A percentile compares a stretch with the other conserved stretches of the same genome.
Evolutionary conservation across 2,888 invertebrate genomes (phyloP).

Genomic region (Drosophila heteroneura): DNA sequence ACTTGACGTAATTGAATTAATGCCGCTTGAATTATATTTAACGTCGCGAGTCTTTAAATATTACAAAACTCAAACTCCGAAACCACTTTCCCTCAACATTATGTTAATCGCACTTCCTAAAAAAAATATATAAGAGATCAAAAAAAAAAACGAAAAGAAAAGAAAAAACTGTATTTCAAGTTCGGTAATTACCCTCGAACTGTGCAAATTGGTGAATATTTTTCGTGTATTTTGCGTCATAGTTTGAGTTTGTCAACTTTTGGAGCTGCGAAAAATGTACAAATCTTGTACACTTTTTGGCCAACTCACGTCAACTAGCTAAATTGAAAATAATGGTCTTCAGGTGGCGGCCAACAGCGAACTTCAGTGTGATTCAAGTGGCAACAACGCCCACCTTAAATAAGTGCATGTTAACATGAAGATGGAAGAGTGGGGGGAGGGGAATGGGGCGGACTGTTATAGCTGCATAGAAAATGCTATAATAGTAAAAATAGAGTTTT

Average conservation of each 20-base stretch:
- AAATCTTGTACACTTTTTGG: constrained; percentile 15
- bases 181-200: constrained; percentile 46
- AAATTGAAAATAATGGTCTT: constrained; percentile 38
- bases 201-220: constrained; percentile 42
- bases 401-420: background rate
- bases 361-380: constrained; percentile 34
- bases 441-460: background rate
- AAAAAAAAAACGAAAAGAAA: background rate
- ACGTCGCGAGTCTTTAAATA: background rate
- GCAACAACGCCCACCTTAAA: constrained; percentile 46
- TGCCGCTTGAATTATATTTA: constrained; percentile 6
- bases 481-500: constrained; percentile 38
- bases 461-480: constrained; percentile 43
- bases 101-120: constrained; percentile 52
- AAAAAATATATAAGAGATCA: constrained; percentile 27
- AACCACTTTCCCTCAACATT: constrained; percentile 42
- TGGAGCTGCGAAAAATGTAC: constrained; percentile 7
- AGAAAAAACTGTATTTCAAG: constrained; percentile 28
- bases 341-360: constrained; percentile 27
- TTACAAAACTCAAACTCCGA: constrained; percentile 7
- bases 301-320: constrained; percentile 30
- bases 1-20: constrained; percentile 28
- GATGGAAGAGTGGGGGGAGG: background rate
- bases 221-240: constrained; percentile 54
- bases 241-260: constrained; percentile 69